Conservation (phyloP, 2,113 vertebrate genomes). For the Tricholaema leucomelas region DNA sequence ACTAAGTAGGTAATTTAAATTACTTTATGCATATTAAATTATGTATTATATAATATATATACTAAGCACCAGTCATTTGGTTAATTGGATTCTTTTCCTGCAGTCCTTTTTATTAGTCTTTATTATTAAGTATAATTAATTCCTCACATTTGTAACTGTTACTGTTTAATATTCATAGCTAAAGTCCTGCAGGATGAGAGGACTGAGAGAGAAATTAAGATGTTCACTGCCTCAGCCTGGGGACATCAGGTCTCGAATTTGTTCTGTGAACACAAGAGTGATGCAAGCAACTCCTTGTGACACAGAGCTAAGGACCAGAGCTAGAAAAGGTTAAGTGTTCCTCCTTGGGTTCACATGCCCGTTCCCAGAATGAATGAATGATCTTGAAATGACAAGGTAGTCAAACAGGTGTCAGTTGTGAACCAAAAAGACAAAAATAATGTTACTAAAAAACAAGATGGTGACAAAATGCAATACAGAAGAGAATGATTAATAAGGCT, state of each 20-base stretch:
- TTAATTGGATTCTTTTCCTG: neutral
- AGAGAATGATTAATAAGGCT: constrained; percentile 60
- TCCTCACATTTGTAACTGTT: neutral
- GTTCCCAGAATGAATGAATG: neutral
- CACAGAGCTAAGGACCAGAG: neutral
- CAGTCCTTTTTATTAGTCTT: neutral
- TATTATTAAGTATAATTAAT: neutral
- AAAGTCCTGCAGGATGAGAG: neutral
- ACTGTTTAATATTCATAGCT: neutral
- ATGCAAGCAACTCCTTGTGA: neutral
- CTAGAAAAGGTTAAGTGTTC: neutral
- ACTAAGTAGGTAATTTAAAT: neutral
- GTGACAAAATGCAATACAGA: constrained; percentile 48
- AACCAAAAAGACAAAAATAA: constrained; percentile 50
- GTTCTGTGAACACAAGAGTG: neutral
- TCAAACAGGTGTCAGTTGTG: constrained; percentile 41
- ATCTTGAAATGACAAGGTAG: constrained; percentile 43
- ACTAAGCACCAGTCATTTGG: neutral
- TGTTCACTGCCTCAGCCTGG: neutral
- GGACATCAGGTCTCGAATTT: neutral
- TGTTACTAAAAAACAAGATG: constrained; percentile 5
- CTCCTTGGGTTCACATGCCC: neutral
- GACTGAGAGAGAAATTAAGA: neutral
- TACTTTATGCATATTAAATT: neutral
- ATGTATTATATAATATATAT: neutral